Evolutionary conservation across 2,888 invertebrate species (phyloP).

Genomic region (Cosmia pyralina): DNA sequence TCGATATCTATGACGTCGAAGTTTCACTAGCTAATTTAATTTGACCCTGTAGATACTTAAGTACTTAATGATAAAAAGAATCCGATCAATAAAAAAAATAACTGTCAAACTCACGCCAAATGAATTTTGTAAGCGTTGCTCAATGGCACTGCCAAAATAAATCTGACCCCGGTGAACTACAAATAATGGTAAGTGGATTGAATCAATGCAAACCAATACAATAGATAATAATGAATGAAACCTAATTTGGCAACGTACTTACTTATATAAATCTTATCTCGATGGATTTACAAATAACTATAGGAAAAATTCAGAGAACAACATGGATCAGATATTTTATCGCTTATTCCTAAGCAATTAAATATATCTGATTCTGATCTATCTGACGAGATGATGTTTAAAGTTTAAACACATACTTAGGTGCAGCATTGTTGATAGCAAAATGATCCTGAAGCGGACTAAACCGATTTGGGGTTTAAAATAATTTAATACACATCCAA

Average conservation of each 20-base stretch:
- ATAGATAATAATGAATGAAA: conserved; percentile 46
- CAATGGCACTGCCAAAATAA: conserved; percentile 43
- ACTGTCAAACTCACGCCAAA: neutral
- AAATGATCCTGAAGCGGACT: neutral
- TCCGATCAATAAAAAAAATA: neutral
- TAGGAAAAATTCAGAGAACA: conserved; percentile 26
- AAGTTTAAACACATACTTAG: conserved; percentile 2
- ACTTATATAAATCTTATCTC: conserved; percentile 51
- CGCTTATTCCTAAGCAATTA: conserved; percentile 13
- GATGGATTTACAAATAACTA: conserved; percentile 42
- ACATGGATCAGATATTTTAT: conserved; percentile 34
- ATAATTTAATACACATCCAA: neutral
- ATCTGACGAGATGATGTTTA: conserved; percentile 9
- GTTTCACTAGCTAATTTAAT: too few species aligned
- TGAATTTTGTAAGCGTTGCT: conserved; percentile 26
- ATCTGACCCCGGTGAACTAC: conserved; percentile 59
- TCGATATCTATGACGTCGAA: too few species aligned
- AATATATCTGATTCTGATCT: conserved; percentile 12
- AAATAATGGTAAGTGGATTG: conserved; percentile 46
- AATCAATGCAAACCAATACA: conserved; percentile 45
- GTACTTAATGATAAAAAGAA: neutral
- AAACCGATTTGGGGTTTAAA: neutral
- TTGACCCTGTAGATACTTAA: too few species aligned
- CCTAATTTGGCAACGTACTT: conserved; percentile 37
- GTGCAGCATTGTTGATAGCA: neutral